Evolutionary conservation across 1,140 invertebrate species (phyloP), one percentile per base, ranked within the genome.

Genomic region (Aphidius ervi): DNA sequence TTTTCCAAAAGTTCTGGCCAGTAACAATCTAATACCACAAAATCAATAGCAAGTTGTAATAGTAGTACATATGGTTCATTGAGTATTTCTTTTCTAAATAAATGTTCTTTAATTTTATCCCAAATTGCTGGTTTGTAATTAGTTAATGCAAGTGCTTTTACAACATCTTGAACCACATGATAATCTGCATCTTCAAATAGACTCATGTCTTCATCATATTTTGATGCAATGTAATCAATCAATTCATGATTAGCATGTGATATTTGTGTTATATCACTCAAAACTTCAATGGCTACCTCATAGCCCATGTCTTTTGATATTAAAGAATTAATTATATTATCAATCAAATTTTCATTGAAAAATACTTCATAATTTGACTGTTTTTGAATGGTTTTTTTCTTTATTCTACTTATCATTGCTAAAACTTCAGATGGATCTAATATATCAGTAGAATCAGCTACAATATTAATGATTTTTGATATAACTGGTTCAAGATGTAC

Each of bases 61-160:
- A 79, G 60, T 4, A 75, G 68, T 20, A 70, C 65, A 42, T 68
- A 70, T 45, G 77, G 72, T 1, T 63, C 66, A 40, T 69, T 63
- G 16, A 79, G 76, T 61, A 57, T 63, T 62, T 65, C 79, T 76
- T 39, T 72, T 42, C 6, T 78, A 66, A 69, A 82, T 72, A 72
- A 78, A 58, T 56, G 61, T 59, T 63, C 72, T 69, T 67, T 58
- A 41, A 88, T 68, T 41, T 59, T 65, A 3, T 74, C 66, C 85
- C 85, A 88, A 65, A 81, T 64, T 16, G 73, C 53, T 3, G 86
- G 85, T 50, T 81, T 83, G 66, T 83, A 87, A 72, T 86, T 82
- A 40, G 82, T 83, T 64, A 80, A 79, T 9, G 81, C 72, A 23
- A 84, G 69, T 45, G 74, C 80, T 59, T 78, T 79, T 56, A 84